Percentiles rank a stretch among this genome's conserved stretches.
Conservation (phyloP, 2,888 invertebrate species). For the Nomada flava region DNA sequence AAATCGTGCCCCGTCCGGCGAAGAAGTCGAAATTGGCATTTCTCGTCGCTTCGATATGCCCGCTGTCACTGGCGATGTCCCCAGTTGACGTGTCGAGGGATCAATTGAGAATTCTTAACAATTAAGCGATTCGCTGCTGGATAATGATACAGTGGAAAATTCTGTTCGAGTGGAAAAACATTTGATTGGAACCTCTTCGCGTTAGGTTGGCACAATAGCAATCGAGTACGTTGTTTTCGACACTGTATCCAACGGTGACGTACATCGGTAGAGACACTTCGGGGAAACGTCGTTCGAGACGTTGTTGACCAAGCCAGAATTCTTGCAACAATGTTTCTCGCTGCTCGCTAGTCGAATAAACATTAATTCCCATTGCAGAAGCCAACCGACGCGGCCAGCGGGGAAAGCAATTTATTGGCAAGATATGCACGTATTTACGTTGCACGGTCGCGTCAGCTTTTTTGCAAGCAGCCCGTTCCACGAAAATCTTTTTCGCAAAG, state of each 20-base stretch:
- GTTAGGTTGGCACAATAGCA: background rate
- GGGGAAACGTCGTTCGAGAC: background rate
- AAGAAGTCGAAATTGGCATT: background rate
- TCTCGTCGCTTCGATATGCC: too few species aligned
- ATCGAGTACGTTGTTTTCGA: background rate
- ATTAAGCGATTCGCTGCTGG: too few species aligned
- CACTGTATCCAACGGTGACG: conserved; percentile 1
- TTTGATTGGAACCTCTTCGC: background rate
- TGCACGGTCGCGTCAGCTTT: background rate
- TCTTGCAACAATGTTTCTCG: background rate
- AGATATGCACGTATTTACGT: background rate
- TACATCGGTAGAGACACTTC: background rate
- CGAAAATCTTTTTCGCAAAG: background rate
- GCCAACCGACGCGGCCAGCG: too few species aligned
- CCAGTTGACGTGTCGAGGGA: too few species aligned
- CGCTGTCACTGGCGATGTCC: too few species aligned
- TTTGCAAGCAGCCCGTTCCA: too few species aligned
- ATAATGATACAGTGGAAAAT: too few species aligned
- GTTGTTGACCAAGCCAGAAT: background rate
- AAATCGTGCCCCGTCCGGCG: background rate
- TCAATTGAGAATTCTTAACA: too few species aligned
- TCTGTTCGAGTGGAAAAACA: too few species aligned
- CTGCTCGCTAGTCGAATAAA: background rate
- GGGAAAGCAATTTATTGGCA: background rate
- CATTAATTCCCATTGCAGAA: background rate